A percentile compares a stretch with the other conserved stretches of the same genome.
phyloP scores from a whole-genome alignment of 1,140 invertebrate genomes.

The Rhagoletis pomonella region DNA sequence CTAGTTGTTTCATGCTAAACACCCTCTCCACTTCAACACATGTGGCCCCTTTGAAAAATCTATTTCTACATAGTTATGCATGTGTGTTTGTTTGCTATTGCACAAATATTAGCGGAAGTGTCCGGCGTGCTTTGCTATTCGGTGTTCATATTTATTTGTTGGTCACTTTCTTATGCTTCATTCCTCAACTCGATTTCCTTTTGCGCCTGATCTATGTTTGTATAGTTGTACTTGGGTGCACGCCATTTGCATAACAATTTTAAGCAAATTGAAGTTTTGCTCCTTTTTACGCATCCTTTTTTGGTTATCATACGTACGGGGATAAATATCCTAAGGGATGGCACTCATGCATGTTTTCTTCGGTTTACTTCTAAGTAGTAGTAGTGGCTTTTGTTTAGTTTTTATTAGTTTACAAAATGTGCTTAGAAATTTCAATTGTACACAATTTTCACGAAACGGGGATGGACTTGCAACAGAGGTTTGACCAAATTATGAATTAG shows the following conservation, averaged over 20 bases:
- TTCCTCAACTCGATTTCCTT: background rate
- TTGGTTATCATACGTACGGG: background rate
- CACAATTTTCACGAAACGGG: background rate
- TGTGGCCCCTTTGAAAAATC: background rate
- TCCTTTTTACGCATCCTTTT: background rate
- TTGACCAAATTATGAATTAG: background rate
- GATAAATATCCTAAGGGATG: background rate
- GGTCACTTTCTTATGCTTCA: background rate
- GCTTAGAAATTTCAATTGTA: constrained; percentile 34
- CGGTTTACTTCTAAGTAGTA: background rate
- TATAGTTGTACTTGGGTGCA: background rate
- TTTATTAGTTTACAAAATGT: constrained; percentile 43
- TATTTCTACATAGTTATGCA: background rate
- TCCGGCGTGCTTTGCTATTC: background rate
- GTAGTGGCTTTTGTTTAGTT: constrained; percentile 16
- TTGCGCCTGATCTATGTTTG: background rate
- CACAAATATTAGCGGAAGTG: constrained; percentile 45
- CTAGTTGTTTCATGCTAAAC: background rate
- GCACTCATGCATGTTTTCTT: background rate
- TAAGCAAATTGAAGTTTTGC: constrained; percentile 37
- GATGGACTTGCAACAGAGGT: background rate
- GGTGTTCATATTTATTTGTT: constrained; percentile 24
- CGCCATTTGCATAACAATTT: constrained; percentile 48
- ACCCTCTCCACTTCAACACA: background rate
- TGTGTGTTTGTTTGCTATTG: constrained; percentile 1